Base-by-base conservation (phyloP, 2,797 vertebrate genomes). In the Serranus cabrilla region DNA sequence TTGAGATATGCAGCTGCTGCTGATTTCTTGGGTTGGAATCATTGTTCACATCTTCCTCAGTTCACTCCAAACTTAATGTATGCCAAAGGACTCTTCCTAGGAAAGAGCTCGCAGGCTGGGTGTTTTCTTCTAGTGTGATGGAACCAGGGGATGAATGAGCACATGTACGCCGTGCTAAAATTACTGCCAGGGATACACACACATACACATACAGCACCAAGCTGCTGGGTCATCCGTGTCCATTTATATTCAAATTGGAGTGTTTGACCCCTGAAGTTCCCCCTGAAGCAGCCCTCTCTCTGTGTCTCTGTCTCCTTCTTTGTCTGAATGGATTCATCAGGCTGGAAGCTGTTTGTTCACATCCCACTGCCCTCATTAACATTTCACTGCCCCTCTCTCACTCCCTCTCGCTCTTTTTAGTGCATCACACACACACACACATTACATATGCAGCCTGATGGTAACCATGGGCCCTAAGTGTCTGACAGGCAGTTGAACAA, bases 361-460 rank as follows among this genome's bases (percentile, higher is more conserved):
- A 83, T 88, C 78, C 75, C 80, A 81, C 77, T 87, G 81, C 84
- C 84, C 85, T 93, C 90, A 90, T 93, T 92, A 92, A 91, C 91
- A 91, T 91, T 89, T 91, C 82, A 82, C 76, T 78, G 81, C 67
- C 70, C 68, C 68, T 20, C 66, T 57, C 60, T 54, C 51, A 8
- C 34, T 71, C 47, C 7, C 66, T 71, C 76, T 55, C 40, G 11
- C 84, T 67, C 65, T 76, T 78, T 73, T 75, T 60, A 69, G 39
- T 12, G 7, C 56, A 63, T 34, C 43, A 58, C 50, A 47, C 43
- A 68, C 56, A 34, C 34, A 34, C 34, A 34, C 34, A 34, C 34
- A 34, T 27, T 27, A 62, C 61, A 31, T 2, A 52, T 58, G 39
- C 20, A 58, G 47, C 40, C 52, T 59, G 54, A 65, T 73, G 73